Conservation (phyloP, 2,113 vertebrate species). For the Caretta caretta region DNA sequence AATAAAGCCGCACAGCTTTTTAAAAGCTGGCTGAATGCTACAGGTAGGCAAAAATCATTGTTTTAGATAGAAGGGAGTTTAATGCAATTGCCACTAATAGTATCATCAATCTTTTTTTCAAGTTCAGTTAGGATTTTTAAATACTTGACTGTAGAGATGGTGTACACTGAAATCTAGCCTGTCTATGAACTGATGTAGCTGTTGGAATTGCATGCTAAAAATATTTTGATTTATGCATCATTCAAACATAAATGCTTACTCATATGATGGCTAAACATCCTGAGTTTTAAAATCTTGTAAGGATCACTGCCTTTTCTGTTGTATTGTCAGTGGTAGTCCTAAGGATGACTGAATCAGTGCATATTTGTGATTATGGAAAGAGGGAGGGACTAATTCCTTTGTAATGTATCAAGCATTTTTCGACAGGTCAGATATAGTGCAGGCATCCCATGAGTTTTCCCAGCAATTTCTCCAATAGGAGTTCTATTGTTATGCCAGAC, state of each 20-base stretch:
- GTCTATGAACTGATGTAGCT: neutral
- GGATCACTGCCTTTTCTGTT: neutral
- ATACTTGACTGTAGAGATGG: neutral
- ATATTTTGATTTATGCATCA: neutral
- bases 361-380: accelerated
- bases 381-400: neutral
- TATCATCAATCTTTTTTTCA: neutral
- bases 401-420: neutral
- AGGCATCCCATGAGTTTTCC: neutral
- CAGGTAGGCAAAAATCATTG: neutral
- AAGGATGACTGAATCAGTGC: neutral
- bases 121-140: neutral
- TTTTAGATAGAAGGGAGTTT: neutral
- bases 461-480: neutral
- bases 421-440: neutral
- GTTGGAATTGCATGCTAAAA: neutral
- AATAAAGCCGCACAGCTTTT: neutral
- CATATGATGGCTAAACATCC: neutral
- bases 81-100: neutral
- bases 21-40: neutral
- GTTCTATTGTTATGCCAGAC: neutral
- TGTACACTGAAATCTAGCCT: neutral
- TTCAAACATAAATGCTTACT: neutral
- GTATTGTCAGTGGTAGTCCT: neutral
- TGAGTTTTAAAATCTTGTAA: neutral